Conservation (phyloP, 37 sponge, comb jelly and placozoan species). For the Axinella damicornis region DNA sequence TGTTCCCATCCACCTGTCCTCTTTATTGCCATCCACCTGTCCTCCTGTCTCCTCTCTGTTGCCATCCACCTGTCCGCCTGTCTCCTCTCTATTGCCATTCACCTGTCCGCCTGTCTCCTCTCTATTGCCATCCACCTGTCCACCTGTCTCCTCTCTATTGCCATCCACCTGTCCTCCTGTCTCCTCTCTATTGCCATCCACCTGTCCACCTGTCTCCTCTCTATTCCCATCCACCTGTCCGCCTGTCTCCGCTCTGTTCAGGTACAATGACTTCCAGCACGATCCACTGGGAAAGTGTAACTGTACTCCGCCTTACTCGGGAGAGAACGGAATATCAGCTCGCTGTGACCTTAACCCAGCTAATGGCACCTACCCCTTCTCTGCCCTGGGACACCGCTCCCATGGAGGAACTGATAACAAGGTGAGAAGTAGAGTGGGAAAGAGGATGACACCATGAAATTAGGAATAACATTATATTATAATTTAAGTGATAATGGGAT, state of each 20-base stretch:
- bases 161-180: not conserved
- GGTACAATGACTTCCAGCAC: slow-evolving; percentile 96
- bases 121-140: not conserved
- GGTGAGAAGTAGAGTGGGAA: slow-evolving; percentile 51
- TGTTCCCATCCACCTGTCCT: too few relatives aligned
- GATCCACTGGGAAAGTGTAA: slow-evolving; percentile 90
- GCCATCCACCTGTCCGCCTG: not conserved
- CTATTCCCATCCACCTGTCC: not conserved
- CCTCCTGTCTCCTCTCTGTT: too few relatives aligned
- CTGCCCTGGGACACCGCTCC: slow-evolving; percentile 79
- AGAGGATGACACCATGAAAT: not conserved
- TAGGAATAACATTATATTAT: not conserved
- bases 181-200: too few relatives aligned
- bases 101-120: not conserved
- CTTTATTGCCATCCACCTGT: too few relatives aligned
- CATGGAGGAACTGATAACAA: slow-evolving; percentile 97
- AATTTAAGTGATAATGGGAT: too few relatives aligned
- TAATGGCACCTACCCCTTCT: slow-evolving; percentile 91
- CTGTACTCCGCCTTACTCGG: slow-evolving; percentile 95
- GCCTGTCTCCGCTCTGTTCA: slow-evolving; percentile 9
- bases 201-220: not conserved
- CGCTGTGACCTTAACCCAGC: slow-evolving; percentile 95
- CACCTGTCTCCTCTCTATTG: too few relatives aligned
- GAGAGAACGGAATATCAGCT: slow-evolving; percentile 93
- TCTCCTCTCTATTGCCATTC: too few relatives aligned